Evolutionary conservation across 2,797 vertebrate species (phyloP), one percentile per base, ranked within the genome.

Genomic region (Sebastes nivosus): DNA sequence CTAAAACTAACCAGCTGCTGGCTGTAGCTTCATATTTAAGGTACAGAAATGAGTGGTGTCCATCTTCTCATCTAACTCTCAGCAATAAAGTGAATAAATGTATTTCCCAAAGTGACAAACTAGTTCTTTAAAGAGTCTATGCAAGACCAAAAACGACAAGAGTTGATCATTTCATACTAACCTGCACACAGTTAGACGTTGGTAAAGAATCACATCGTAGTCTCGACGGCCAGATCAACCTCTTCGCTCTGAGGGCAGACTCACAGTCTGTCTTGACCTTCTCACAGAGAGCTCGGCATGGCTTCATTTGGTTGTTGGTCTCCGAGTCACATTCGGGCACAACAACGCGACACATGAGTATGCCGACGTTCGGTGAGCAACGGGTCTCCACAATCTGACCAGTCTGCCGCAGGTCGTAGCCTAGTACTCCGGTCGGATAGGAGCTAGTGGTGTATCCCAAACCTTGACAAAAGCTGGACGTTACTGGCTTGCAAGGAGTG

Each of bases 221-320:
- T 27, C 9, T 85, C 0, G 0, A 0, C 0, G 94, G 93, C 94
- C 94, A 94, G n/a, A 0, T 2, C 55, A 94, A 0, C 18, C 75
- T n/a, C 64, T 80, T 93, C 0, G 59, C 18, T 38, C 3, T 89
- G 22, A 95, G 14, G 3, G 34, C 2, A 0, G 86, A 29, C 0
- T 91, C 89, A 1, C 94, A 95, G 60, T 94, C 94, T 0, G 71
- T 59, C 86, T 89, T 93, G 57, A 94, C 94, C 68, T 82, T 91
- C 25, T 89, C 77, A 30, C 94, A 95, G 18, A 95, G 84, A 6
- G 86, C 75, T 13, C 81, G 63, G 68, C 94, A 95, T 0, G 93
- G 94, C 70, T 87, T 92, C 38, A 54, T 13, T 2, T 54, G 72
- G 74, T 3, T 80, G 73, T 80, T 18, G 1, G 87, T 75, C 0